These are phyloP conservation scores for Clepsis dumicolana DNA, from an alignment of 2,888 invertebrate genomes.

Conservation along the genomic window DNA sequence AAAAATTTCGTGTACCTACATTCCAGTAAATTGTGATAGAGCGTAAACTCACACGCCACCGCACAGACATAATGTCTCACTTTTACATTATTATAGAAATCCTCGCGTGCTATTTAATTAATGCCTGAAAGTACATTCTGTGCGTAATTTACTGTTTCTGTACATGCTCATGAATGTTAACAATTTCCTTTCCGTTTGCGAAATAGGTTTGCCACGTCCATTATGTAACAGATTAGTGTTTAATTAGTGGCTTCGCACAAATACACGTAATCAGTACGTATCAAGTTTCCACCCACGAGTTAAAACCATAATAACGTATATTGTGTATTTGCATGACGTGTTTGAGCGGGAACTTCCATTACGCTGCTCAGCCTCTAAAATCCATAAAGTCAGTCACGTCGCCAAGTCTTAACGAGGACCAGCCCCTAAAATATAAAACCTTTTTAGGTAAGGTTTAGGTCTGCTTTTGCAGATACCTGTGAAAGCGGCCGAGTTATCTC, in stretches of 20 bases:
- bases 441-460: no score
- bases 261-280: constrained; percentile 28
- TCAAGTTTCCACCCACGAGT: constrained; percentile 26
- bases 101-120: constrained; percentile 57
- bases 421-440: constrained; percentile 48
- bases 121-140: constrained; percentile 56
- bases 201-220: constrained; percentile 54
- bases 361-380: constrained; percentile 7
- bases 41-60: constrained; percentile 54
- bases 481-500: constrained; percentile 45
- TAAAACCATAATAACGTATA: constrained; percentile 27
- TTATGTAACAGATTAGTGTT: constrained; percentile 46
- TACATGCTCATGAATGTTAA: constrained; percentile 55
- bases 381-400: constrained; percentile 32
- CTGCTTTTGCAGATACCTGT: constrained; percentile 46
- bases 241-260: constrained; percentile 23
- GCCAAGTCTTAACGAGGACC: constrained; percentile 43
- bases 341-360: constrained; percentile 22
- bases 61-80: constrained; percentile 52
- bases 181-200: constrained; percentile 63
- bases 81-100: constrained; percentile 48
- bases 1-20: not conserved
- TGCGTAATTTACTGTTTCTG: constrained; percentile 58
- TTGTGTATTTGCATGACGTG: constrained; percentile 21
- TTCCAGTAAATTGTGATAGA: not conserved